Evolutionary conservation across 1,140 invertebrate species (phyloP), one percentile per base, ranked within the genome.

Genomic region (Leucophenga varia): DNA sequence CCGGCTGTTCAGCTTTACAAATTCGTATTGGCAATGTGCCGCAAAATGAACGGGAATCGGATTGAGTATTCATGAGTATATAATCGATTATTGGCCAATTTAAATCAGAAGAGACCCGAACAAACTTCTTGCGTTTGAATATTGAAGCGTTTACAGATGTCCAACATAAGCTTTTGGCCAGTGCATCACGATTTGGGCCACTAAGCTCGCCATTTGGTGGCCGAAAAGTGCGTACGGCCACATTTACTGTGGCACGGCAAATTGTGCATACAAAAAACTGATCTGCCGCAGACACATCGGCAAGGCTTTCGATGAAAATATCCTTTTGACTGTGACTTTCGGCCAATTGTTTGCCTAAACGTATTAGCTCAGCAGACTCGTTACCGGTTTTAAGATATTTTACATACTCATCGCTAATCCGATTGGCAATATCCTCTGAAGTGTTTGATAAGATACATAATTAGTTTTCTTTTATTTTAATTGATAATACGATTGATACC

Each of bases 101-200:
- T 3, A 65, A 43, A 14, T 65, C 61, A n/a, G 9, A 85, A 48
- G 10, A 77, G 55, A 36, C 83, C 83, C 4, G 52, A 43, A 48
- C 84, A 86, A 22, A 84, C 79, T 36, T 43, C 52, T 16, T 74
- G 54, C 2, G 64, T 72, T 57, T 81, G 70, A 34, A 86, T 64
- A 38, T 79, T 68, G 7, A 85, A 45, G 14, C 65, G 40, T 22
- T 61, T 49, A 55, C 85, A 82, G 13, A 85, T 1, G 36, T 42
- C 1, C 55, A 20, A 7, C 80, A 25, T 76, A 55, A 54, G 81
- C 82, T 6, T 44, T 76, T 74, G 3, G 85, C 52, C 10, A 78
- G 60, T 34, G 81, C 81, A 12, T 61, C 54, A 36, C 61, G 50
- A 18, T 61, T 19, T 1, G 63, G 50, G 0, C 59, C 61, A 22